Base-by-base conservation (phyloP, 2,797 vertebrate genomes). In the Chelmon rostratus region DNA sequence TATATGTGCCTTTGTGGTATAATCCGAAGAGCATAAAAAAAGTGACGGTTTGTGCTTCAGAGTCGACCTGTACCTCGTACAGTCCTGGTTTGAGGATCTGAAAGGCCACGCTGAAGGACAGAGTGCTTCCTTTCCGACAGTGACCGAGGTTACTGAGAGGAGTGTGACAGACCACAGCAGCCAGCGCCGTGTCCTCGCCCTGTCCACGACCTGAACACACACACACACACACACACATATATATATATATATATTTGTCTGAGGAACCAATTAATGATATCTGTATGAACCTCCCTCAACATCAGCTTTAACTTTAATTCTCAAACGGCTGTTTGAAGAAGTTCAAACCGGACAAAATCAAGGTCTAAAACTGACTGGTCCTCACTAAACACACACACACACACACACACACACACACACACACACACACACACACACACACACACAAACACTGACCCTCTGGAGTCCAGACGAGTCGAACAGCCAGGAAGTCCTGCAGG, bases 401-500 rank as follows among this genome's bases (percentile, higher is more conserved):
- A 61, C 21, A 61, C 42, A 31, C 23, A 50, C 31, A 47, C 59
- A 47, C 47, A 33, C 8, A 38, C 53, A 50, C 49, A 68, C 23
- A 25, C 73, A 59, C n/a, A 61, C 58, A 59, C n/a, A 61, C 58
- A 61, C 21, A 61, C 42, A 31, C 23, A 50, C 31, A 47, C 59
- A 47, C 47, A 33, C 8, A 38, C 53, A 50, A 49, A 68, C 23
- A 25, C 73, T 53, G 37, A 97, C 96, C 95, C 53, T 98, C 97
- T 0, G 97, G 97, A 0, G 97, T 97, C 97, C 97, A 98, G 76
- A 98, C 97, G 1, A 98, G 96, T 15, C 97, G 94, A 2, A 98
- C 97, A 0, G 97, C 96, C 84, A 98, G 94, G 90, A 98, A 98
- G 94, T 98, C 97, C 93, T 98, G 97, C 87, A 98, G 95, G 87